Evolutionary conservation across 92 coral and sea anemone species (phyloP).

Genomic region (Parazoanthus swiftii): DNA sequence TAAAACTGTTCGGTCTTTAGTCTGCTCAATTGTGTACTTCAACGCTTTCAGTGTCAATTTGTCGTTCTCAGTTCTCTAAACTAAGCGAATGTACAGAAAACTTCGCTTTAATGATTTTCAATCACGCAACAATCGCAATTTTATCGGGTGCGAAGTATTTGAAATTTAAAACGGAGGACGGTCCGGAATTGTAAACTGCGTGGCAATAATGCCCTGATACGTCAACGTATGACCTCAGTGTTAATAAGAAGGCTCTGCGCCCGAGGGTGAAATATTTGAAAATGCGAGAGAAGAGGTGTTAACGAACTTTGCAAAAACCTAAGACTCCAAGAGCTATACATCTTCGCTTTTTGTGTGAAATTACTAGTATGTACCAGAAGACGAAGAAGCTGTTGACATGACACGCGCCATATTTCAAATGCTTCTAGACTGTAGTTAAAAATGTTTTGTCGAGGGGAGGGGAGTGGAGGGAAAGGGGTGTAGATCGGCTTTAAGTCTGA

Average conservation of each 20-base stretch:
- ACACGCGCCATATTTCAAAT: no score
- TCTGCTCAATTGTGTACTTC: not conserved
- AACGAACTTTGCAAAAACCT: not conserved
- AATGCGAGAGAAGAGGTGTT: not conserved
- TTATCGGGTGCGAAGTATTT: not conserved
- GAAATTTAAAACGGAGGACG: not conserved
- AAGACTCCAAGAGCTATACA: not conserved
- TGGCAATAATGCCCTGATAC: not conserved
- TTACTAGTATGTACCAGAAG: not conserved
- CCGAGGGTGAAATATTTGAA: not conserved
- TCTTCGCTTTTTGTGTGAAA: not conserved
- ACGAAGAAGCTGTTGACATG: no score
- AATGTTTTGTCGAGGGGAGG: not conserved
- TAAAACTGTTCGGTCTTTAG: not conserved
- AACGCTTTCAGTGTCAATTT: not conserved
- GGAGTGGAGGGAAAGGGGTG: not conserved
- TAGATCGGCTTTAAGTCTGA: not conserved
- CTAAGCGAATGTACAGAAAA: no score
- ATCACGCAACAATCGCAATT: not conserved
- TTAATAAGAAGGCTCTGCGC: not conserved
- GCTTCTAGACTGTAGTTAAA: no score
- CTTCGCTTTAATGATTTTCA: no score
- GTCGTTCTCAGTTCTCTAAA: not conserved
- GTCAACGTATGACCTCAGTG: not conserved
- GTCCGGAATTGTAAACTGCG: not conserved